These are phyloP conservation scores for Phaethornis superciliosus DNA, from an alignment of 2,113 vertebrate species.

Conservation along the genomic window DNA sequence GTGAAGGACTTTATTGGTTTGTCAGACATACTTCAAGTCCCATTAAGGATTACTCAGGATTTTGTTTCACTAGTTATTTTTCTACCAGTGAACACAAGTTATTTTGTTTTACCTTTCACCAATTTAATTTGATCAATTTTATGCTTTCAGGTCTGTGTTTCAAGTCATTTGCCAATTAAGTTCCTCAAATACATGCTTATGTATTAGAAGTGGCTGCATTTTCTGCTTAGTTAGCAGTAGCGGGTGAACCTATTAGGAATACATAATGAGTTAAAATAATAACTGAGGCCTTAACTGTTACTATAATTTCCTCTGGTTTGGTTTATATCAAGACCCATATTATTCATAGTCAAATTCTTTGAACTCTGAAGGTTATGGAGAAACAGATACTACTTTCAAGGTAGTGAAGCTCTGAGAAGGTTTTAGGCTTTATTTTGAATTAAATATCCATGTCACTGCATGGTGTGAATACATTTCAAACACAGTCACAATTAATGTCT, in stretches of 20 bases:
- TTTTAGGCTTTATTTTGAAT: not conserved
- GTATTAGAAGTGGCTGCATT: constrained; percentile 22
- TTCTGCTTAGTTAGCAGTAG: constrained; percentile 37
- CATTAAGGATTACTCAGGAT: constrained; percentile 17
- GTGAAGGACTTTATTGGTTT: constrained; percentile 15
- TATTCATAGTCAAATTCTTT: not conserved
- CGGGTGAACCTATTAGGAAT: not conserved
- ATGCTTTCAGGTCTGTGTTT: constrained; percentile 15
- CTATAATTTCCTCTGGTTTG: not conserved
- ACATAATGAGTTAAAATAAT: not conserved
- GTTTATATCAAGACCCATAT: not conserved
- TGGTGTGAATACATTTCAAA: not conserved
- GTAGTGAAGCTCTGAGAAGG: not conserved
- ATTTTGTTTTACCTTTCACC: not conserved
- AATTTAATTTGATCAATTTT: constrained; percentile 7
- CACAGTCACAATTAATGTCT: not conserved
- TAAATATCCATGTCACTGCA: not conserved
- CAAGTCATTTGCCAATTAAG: constrained; percentile 34
- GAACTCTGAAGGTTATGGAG: not conserved
- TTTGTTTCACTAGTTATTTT: constrained; percentile 55
- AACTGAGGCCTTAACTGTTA: not conserved
- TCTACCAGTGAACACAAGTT: constrained; percentile 23
- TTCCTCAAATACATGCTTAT: constrained; percentile 15
- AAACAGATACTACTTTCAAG: constrained; percentile 7
- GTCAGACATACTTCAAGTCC: constrained; percentile 15